Base-by-base conservation (phyloP, 2,113 vertebrate species). In the Dicaeum eximium region DNA sequence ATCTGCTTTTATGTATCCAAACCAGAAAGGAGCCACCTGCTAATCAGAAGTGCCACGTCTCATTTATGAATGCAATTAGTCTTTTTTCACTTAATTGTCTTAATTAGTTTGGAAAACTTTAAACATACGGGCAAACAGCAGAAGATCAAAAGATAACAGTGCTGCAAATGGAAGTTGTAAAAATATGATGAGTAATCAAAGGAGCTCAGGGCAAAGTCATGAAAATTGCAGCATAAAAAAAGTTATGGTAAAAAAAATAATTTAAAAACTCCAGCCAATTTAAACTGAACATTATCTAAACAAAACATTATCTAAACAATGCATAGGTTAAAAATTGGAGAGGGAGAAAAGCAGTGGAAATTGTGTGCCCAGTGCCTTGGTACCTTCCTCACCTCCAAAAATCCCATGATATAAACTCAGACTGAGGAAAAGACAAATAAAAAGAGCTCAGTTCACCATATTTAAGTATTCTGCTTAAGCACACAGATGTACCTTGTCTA, bases 71-170 rank as follows among this genome's bases (percentile, higher is more conserved):
- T 66, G 75, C 30, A 94, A 95, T 92, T 97, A 90, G 91, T 86
- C 92, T 94, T 95, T 96, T 95, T 92, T 92, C n/a, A 90, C 82
- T 92, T 90, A 93, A 95, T 95, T 66, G 50, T 90, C 94, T 86
- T 88, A 94, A 94, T 96, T 95, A 83, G 86, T 83, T 92, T 78
- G 47, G 88, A 88, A 92, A 92, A 92, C 75, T 93, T 94, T 83
- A 94, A 94, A 80, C 82, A 96, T 90, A 92, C 1, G 4, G 67
- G 19, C 48, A 88, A 90, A 51, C 54, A 86, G 42, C 60, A 83
- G 83, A 93, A 82, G 92, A 96, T 93, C 92, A 93, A 73, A 90
- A 67, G 69, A 92, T 31, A 92, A 62, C 62, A 66, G 75, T 47
- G 37, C 67, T 93, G 48, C 70, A 88, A 96, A 88, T 88, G 54